These are phyloP conservation scores for Sylvilagus floridanus DNA, from an alignment of 2,797 vertebrate species.

Conservation along the genomic window DNA sequence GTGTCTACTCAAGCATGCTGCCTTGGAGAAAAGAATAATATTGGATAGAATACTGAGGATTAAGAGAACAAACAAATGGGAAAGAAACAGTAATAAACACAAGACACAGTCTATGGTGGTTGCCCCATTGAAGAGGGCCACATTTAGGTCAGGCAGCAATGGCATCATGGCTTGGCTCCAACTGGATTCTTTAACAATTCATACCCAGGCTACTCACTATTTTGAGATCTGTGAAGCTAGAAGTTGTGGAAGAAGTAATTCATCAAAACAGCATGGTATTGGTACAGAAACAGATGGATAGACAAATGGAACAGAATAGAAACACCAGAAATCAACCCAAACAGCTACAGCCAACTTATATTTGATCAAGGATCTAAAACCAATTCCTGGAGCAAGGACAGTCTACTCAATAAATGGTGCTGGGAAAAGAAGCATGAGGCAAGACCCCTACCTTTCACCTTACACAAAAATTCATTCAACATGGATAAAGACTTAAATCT, in stretches of 20 bases:
- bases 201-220: neutral
- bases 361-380: too few relatives aligned
- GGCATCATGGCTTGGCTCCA: neutral
- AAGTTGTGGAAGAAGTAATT: neutral
- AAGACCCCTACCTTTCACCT: too few relatives aligned
- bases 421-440: too few relatives aligned
- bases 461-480: too few relatives aligned
- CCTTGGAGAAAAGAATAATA: slow-evolving; percentile 3
- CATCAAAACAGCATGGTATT: too few relatives aligned
- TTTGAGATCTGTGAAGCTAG: neutral
- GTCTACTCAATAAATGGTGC: too few relatives aligned
- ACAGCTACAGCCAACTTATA: too few relatives aligned
- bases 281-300: too few relatives aligned
- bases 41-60: neutral
- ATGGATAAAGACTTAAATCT: too few relatives aligned
- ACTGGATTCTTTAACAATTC: neutral
- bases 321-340: too few relatives aligned
- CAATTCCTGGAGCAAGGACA: too few relatives aligned
- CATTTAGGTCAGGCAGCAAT: neutral
- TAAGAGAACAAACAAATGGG: neutral
- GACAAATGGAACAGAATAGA: too few relatives aligned
- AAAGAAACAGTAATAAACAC: neutral
- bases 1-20: neutral
- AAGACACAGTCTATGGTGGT: neutral
- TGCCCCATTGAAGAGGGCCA: neutral